Evolutionary conservation across 2,888 invertebrate genomes (phyloP).

Genomic region (Eristalis intricaria): DNA sequence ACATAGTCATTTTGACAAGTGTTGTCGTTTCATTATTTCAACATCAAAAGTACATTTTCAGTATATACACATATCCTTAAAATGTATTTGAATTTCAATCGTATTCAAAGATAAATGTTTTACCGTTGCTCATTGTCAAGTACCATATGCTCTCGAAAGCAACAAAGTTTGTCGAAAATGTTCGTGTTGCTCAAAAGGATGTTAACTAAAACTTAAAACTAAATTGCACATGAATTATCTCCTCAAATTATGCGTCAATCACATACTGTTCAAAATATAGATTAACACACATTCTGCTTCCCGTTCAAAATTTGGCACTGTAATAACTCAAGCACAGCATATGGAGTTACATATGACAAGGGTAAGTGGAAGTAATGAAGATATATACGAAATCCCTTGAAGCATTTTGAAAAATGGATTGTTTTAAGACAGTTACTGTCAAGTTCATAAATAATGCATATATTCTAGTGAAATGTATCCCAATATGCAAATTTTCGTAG

Average conservation of each 20-base stretch:
- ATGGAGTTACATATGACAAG: not conserved
- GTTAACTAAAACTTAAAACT: not conserved
- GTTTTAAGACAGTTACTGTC: not conserved
- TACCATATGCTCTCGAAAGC: too few species aligned
- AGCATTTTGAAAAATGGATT: not conserved
- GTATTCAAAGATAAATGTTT: too few species aligned
- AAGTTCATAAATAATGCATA: constrained; percentile 7
- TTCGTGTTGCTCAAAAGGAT: not conserved
- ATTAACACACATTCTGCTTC: not conserved
- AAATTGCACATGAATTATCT: not conserved
- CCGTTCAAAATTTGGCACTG: not conserved
- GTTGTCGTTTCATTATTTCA: not conserved
- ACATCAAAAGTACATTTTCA: too few species aligned
- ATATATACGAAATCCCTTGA: not conserved
- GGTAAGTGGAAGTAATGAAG: not conserved
- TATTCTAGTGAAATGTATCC: not conserved
- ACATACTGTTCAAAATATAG: not conserved
- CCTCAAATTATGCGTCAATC: not conserved
- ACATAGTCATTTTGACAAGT: not conserved
- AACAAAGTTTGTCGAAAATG: too few species aligned
- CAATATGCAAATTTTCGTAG: not conserved
- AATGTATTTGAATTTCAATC: too few species aligned
- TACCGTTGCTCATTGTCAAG: too few species aligned
- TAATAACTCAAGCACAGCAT: not conserved
- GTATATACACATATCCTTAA: too few species aligned